Evolutionary conservation across 2,797 vertebrate genomes (phyloP).

Genomic region (Lagorchestes hirsutus): DNA sequence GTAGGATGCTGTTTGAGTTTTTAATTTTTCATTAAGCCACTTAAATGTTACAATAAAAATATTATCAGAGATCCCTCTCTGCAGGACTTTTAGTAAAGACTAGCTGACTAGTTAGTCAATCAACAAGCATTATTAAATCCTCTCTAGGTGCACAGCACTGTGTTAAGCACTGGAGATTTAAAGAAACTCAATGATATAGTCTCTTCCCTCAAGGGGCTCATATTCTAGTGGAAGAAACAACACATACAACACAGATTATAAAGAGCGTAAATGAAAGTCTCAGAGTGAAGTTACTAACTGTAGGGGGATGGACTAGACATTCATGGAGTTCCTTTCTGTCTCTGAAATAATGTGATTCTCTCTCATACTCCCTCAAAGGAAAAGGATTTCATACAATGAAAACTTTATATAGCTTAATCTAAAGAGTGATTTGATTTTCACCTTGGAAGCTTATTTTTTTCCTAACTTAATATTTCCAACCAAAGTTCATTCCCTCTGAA

Average conservation of each 20-base stretch:
- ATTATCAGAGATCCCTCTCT: neutral
- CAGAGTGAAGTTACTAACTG: neutral
- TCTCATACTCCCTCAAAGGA: neutral
- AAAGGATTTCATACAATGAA: neutral
- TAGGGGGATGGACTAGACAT: neutral
- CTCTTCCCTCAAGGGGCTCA: neutral
- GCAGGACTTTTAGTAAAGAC: neutral
- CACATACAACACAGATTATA: neutral
- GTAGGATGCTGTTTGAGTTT: neutral
- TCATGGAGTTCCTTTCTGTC: neutral
- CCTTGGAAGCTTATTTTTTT: conserved; percentile 20
- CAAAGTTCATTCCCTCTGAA: conserved; percentile 30
- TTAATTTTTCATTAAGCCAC: neutral
- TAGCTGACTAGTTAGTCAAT: neutral
- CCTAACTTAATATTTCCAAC: neutral
- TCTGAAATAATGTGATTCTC: neutral
- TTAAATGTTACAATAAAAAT: neutral
- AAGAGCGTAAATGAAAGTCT: neutral
- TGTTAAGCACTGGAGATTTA: neutral
- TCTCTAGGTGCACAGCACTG: neutral
- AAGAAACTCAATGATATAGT: neutral
- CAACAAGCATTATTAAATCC: neutral
- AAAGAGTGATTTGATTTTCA: neutral
- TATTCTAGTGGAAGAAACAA: neutral
- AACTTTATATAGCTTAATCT: neutral